phyloP scores from a whole-genome alignment of 2,113 vertebrate species.

The Notarius lentiginosus region DNA sequence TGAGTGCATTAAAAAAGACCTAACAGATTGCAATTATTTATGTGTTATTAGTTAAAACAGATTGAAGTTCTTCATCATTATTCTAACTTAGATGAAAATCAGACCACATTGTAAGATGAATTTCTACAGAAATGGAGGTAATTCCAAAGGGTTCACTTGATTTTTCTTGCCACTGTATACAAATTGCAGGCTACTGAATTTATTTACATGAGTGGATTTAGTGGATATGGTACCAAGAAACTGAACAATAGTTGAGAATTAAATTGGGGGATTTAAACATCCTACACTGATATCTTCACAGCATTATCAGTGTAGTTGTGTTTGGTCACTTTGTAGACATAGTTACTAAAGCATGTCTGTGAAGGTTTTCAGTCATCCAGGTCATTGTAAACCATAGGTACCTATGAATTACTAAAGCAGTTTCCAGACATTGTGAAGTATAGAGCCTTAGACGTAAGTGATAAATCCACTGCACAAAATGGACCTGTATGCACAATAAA shows the following conservation, averaged over 20 bases:
- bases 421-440: neutral
- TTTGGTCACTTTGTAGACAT: neutral
- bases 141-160: no score
- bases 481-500: neutral
- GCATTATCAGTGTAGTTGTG: neutral
- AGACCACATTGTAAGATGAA: no score
- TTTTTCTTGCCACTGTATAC: neutral
- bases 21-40: no score
- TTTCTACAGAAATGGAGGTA: no score
- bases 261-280: neutral
- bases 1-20: no score
- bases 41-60: no score
- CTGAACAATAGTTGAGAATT: neutral
- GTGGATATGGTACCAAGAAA: neutral
- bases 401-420: neutral
- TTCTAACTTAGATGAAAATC: no score
- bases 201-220: neutral
- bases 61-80: no score
- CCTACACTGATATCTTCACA: neutral
- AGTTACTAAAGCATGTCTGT: neutral
- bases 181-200: neutral
- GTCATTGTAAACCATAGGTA: no score
- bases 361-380: no score
- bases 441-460: neutral
- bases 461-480: neutral